Conservation (phyloP, 2,797 vertebrate genomes). For the Eupleurogrammus muticus region DNA sequence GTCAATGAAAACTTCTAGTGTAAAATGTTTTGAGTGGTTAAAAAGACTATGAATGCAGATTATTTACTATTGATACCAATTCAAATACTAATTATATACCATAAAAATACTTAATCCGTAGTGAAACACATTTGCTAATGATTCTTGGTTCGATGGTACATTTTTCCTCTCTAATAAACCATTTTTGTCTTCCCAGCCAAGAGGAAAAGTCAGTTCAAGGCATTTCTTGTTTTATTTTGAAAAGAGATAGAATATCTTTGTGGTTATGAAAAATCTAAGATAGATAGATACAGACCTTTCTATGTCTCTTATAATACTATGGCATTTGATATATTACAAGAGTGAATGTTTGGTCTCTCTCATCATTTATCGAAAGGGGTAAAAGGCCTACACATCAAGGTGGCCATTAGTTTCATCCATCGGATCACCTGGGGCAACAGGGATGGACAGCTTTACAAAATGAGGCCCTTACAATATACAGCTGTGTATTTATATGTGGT, state of each 20-base stretch:
- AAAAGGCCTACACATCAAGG: conserved; percentile 73
- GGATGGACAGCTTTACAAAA: conserved; percentile 70
- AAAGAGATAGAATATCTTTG: conserved; percentile 36
- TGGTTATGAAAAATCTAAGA: conserved; percentile 36
- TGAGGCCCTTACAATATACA: conserved; percentile 69
- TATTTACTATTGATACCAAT: too few relatives aligned
- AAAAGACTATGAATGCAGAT: too few relatives aligned
- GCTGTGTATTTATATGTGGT: conserved; percentile 72
- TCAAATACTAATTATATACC: conserved; percentile 40
- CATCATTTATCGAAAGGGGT: conserved; percentile 47
- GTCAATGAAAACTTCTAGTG: too few relatives aligned
- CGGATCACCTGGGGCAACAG: conserved; percentile 74
- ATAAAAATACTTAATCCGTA: conserved; percentile 61
- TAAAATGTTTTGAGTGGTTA: too few relatives aligned
- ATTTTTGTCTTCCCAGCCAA: conserved; percentile 14
- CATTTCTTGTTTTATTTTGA: conserved; percentile 37
- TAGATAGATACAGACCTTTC: conserved; percentile 27
- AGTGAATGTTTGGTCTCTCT: conserved; percentile 50
- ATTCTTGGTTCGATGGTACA: conserved; percentile 47
- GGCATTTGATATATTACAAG: conserved; percentile 33
- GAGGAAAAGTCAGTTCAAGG: conserved; percentile 37
- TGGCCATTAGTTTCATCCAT: conserved; percentile 74
- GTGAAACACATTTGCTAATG: conserved; percentile 63
- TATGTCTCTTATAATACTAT: conserved; percentile 42
- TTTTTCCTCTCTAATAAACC: conserved; percentile 57